These are phyloP conservation scores for Rhinogobius similis DNA, from an alignment of 2,113 vertebrate species.

Conservation along the genomic window DNA sequence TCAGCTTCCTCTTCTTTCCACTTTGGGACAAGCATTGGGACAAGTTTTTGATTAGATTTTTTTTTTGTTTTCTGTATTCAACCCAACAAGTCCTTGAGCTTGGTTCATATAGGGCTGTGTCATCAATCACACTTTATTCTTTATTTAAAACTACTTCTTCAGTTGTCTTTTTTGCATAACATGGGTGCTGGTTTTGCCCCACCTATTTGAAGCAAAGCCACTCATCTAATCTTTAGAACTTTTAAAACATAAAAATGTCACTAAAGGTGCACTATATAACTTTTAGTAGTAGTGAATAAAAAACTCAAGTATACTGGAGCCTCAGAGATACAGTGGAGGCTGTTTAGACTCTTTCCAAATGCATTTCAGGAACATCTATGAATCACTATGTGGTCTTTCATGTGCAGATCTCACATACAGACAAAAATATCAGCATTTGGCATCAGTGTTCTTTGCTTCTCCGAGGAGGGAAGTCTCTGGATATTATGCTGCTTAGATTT, in stretches of 20 bases:
- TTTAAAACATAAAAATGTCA: not conserved
- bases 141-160: not conserved
- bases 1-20: not conserved
- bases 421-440: conserved; percentile 39
- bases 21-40: not conserved
- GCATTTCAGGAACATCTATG: conserved; percentile 32
- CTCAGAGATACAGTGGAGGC: conserved; percentile 24
- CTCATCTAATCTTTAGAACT: too few species aligned
- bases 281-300: not conserved
- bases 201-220: too few species aligned
- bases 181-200: too few species aligned
- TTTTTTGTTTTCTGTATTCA: too few species aligned
- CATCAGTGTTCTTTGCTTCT: conserved; percentile 17
- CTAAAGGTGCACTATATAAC: not conserved
- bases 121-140: not conserved
- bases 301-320: not conserved
- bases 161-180: not conserved
- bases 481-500: conserved; percentile 49
- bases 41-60: not conserved
- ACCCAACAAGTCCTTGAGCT: too few species aligned
- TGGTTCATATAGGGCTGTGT: too few species aligned
- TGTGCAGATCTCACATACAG: conserved; percentile 40
- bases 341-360: conserved; percentile 29
- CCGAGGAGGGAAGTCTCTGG: conserved; percentile 33
- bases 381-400: conserved; percentile 43